These are phyloP conservation scores for Agelaius phoeniceus DNA, from an alignment of 2,113 vertebrate genomes.

Conservation along the genomic window DNA sequence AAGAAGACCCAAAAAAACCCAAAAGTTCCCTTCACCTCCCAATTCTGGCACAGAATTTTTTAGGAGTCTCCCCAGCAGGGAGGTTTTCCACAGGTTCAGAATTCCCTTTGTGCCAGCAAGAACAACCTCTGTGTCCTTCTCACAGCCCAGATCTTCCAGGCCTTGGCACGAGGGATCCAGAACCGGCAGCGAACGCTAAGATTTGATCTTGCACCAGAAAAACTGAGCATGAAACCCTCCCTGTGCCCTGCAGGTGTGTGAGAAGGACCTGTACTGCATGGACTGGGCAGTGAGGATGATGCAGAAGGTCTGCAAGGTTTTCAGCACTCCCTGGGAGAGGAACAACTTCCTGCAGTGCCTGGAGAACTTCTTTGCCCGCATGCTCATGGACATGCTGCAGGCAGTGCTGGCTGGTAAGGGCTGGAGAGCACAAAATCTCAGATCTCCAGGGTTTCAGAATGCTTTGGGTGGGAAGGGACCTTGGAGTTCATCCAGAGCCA, in stretches of 20 bases:
- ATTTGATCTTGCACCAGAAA: background rate
- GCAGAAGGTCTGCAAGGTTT: constrained; percentile 82
- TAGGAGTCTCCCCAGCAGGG: no score
- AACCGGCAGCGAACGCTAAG: rapidly evolving
- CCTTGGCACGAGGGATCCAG: rapidly evolving
- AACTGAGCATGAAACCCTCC: background rate
- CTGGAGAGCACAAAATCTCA: background rate
- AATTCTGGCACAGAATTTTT: background rate
- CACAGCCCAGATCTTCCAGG: background rate
- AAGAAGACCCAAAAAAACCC: background rate
- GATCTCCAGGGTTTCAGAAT: rapidly evolving
- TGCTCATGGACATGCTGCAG: constrained; percentile 80
- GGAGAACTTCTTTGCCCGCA: constrained; percentile 81
- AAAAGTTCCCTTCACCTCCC: background rate
- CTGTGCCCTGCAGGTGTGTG: constrained; percentile 80
- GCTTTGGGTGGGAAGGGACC: background rate
- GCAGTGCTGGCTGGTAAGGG: constrained; percentile 75
- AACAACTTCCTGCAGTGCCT: constrained; percentile 82
- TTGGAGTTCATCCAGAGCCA: background rate
- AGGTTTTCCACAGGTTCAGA: background rate
- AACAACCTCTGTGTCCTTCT: background rate
- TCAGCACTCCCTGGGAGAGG: constrained; percentile 70
- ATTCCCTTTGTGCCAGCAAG: background rate
- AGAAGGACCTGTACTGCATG: constrained; percentile 91
- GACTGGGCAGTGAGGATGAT: constrained; percentile 87